Evolutionary conservation across 2,888 invertebrate species (phyloP).

Genomic region (Anticlea derivata): DNA sequence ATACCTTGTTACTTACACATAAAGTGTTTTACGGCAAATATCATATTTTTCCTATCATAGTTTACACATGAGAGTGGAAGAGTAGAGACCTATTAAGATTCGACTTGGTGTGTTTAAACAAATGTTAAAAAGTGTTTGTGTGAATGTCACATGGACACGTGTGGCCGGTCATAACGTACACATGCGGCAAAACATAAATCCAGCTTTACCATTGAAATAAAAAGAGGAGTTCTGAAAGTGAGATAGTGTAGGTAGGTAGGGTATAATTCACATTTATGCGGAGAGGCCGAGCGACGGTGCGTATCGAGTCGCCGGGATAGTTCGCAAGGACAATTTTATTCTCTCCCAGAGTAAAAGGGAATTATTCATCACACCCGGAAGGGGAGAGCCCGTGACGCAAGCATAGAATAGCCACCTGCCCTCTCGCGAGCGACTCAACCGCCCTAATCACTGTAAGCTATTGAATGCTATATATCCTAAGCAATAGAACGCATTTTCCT

Average conservation of each 20-base stretch:
- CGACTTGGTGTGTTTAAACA: neutral
- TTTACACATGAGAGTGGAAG: too few species aligned
- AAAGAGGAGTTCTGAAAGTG: slow-evolving; percentile 75
- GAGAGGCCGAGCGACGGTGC: slow-evolving; percentile 63
- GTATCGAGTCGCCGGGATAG: slow-evolving; percentile 79
- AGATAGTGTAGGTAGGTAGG: slow-evolving; percentile 70
- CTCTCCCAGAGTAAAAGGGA: slow-evolving; percentile 79
- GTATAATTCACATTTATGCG: slow-evolving; percentile 81
- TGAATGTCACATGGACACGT: slow-evolving; percentile 31
- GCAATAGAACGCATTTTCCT: slow-evolving; percentile 8
- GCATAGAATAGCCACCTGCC: slow-evolving; percentile 76
- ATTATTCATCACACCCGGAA: slow-evolving; percentile 85
- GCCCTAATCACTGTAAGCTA: slow-evolving; percentile 23
- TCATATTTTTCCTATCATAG: too few species aligned
- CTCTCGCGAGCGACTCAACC: slow-evolving; percentile 50
- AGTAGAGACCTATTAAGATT: too few species aligned
- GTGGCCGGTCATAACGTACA: slow-evolving; percentile 61
- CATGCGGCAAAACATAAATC: slow-evolving; percentile 69
- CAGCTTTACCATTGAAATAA: slow-evolving; percentile 74
- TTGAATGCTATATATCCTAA: slow-evolving; percentile 34
- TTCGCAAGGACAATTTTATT: slow-evolving; percentile 77
- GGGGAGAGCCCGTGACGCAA: slow-evolving; percentile 83
- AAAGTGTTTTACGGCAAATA: too few species aligned
- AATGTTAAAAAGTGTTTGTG: neutral
- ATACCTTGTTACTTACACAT: too few species aligned